Evolutionary conservation across 1,140 invertebrate genomes (phyloP).

Genomic region (Batillaria attramentaria): DNA sequence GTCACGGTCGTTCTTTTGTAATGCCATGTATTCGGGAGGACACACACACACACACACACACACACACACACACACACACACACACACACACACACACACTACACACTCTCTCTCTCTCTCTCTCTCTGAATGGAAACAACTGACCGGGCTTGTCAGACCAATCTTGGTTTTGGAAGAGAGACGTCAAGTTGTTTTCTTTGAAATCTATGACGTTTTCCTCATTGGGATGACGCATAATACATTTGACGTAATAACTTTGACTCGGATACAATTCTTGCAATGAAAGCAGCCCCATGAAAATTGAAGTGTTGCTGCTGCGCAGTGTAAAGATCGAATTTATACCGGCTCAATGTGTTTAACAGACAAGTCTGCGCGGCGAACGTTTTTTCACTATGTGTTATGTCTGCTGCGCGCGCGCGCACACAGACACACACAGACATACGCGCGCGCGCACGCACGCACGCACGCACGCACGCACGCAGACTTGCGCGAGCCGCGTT

Average conservation of each 20-base stretch:
- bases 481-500: neutral
- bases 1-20: too few species aligned
- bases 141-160: neutral
- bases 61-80: slow-evolving; percentile 14
- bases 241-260: neutral
- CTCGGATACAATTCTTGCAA: neutral
- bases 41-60: slow-evolving; percentile 11
- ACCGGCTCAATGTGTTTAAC: neutral
- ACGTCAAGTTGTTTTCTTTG: neutral
- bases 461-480: neutral
- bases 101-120: neutral
- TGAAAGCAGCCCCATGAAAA: neutral
- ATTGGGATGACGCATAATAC: neutral
- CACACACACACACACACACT: neutral
- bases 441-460: neutral
- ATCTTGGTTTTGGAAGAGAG: too few species aligned
- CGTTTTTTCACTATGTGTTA: neutral
- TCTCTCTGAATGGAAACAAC: neutral
- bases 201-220: neutral
- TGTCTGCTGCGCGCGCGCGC: neutral
- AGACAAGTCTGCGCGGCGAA: neutral
- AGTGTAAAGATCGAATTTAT: neutral
- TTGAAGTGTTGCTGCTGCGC: too few species aligned
- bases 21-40: too few species aligned
- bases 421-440: neutral